Conservation (phyloP, 2,797 vertebrate genomes). For the Cuniculus paca region DNA sequence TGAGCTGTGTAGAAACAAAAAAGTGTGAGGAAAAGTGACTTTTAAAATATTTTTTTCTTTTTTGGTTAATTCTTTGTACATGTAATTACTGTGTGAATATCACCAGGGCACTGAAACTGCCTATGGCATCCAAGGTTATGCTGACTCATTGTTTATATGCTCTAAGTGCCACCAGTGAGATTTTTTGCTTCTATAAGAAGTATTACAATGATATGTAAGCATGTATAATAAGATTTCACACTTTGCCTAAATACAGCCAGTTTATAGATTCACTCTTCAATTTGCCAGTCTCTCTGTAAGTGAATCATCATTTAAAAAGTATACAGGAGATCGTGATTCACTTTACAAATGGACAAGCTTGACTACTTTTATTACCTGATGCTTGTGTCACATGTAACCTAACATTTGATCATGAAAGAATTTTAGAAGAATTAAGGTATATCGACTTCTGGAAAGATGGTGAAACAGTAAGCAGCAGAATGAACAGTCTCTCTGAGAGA, state of each 20-base stretch:
- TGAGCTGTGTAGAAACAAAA: background rate
- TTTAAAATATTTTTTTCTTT: background rate
- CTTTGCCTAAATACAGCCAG: background rate
- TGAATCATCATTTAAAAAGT: conserved; percentile 13
- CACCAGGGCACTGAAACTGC: background rate
- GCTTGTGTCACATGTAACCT: background rate
- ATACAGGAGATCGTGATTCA: background rate
- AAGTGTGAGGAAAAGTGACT: background rate
- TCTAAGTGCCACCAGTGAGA: background rate
- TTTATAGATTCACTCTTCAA: background rate
- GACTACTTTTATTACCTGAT: background rate
- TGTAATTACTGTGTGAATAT: conserved; percentile 21
- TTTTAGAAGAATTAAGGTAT: conserved; percentile 22
- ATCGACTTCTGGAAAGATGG: too few relatives aligned
- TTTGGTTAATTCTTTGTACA: conserved; percentile 23
- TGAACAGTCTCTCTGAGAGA: too few relatives aligned
- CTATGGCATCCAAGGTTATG: background rate
- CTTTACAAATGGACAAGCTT: conserved; percentile 3
- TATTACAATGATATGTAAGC: background rate
- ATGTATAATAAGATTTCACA: background rate
- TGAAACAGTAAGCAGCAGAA: too few relatives aligned
- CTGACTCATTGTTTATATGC: background rate
- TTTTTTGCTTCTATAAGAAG: background rate
- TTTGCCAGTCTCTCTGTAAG: background rate
- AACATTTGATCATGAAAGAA: background rate